Evolutionary conservation across 1,140 invertebrate genomes (phyloP).

Genomic region (Wiebesia pumilae): DNA sequence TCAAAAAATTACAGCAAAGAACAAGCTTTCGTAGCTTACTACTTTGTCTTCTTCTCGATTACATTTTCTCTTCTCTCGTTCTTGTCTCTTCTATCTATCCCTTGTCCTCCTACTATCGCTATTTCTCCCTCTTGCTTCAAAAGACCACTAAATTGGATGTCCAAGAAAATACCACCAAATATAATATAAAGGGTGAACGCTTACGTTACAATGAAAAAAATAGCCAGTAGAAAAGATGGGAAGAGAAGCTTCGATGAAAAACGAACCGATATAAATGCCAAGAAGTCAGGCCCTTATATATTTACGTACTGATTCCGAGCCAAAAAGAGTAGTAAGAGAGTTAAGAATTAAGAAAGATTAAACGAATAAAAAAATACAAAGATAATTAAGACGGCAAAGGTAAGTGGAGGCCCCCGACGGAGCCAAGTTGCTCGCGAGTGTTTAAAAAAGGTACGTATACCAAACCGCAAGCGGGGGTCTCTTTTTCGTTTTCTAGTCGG

Average conservation of each 20-base stretch:
- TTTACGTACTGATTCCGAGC: background rate
- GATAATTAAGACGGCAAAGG: slow-evolving; percentile 58
- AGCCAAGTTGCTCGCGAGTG: slow-evolving; percentile 55
- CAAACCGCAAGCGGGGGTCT: slow-evolving; percentile 79
- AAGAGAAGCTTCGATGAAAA: slow-evolving; percentile 33
- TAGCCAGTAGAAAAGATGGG: slow-evolving; percentile 12
- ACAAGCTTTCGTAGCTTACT: background rate
- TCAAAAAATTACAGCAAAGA: background rate
- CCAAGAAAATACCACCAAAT: background rate
- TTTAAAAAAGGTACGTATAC: slow-evolving; percentile 77
- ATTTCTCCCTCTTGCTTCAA: background rate
- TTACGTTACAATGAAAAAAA: background rate
- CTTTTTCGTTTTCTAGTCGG: slow-evolving; percentile 89
- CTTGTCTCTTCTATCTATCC: background rate
- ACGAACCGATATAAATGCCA: background rate
- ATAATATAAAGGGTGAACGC: background rate
- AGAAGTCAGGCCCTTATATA: background rate
- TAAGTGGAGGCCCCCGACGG: slow-evolving; percentile 74
- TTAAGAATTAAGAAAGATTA: background rate
- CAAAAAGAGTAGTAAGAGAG: background rate
- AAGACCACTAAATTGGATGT: slow-evolving; percentile 24
- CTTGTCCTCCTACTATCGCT: background rate
- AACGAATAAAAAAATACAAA: slow-evolving; percentile 4
- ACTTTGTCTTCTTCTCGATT: background rate
- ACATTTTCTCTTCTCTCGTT: background rate